phyloP scores from a whole-genome alignment of 1,140 invertebrate species.

The Cotesia chilonis region DNA sequence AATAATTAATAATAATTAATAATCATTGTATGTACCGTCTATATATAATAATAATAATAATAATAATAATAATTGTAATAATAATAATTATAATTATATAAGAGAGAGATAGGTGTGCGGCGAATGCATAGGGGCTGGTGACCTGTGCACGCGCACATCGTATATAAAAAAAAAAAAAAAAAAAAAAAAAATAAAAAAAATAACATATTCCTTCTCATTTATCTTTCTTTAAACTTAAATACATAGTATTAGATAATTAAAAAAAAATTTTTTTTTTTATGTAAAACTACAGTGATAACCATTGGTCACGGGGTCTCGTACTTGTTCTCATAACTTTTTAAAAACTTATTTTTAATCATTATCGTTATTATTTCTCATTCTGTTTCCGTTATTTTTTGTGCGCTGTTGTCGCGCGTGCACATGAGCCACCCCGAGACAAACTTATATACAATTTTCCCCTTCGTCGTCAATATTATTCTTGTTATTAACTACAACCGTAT shows the following conservation, averaged over 20 bases:
- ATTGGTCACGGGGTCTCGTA: conserved; percentile 56
- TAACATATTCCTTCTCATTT: conserved; percentile 43
- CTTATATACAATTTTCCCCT: conserved; percentile 61
- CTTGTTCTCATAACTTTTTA: not conserved
- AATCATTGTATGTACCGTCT: conserved; percentile 60
- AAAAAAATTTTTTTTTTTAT: conserved; percentile 51
- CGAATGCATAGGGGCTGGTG: conserved; percentile 52
- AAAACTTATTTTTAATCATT: conserved; percentile 4
- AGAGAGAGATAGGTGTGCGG: conserved; percentile 60
- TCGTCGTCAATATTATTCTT: conserved; percentile 29
- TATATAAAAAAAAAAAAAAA: conserved; percentile 24
- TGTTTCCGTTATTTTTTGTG: conserved; percentile 44
- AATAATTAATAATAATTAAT: conserved; percentile 43
- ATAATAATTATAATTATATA: conserved; percentile 54
- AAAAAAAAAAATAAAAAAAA: conserved; percentile 42
- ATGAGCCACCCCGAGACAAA: conserved; percentile 62
- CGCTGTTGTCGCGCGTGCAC: conserved; percentile 56
- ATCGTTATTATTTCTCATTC: conserved; percentile 14
- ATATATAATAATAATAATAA: conserved; percentile 55
- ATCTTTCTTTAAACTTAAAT: conserved; percentile 52
- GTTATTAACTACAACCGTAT: conserved; percentile 28
- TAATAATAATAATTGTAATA: conserved; percentile 20
- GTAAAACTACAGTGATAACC: conserved; percentile 63
- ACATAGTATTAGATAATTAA: conserved; percentile 59
- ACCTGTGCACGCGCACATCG: conserved; percentile 56